Evolutionary conservation across 1,140 invertebrate genomes (phyloP).

Genomic region (Potamilus streckersoni): DNA sequence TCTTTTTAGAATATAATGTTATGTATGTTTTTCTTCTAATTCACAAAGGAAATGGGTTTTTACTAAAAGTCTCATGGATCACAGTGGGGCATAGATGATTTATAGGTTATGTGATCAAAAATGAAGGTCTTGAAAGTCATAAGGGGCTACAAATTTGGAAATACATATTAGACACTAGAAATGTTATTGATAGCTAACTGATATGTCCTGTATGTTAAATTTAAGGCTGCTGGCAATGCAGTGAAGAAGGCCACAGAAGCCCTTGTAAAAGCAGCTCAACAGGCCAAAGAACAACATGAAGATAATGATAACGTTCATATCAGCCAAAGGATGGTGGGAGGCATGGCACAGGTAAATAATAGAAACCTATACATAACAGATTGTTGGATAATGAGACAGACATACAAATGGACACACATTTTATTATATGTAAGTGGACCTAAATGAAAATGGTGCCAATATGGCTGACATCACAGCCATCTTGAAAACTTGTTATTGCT

Average conservation of each 20-base stretch:
- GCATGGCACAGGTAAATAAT: constrained; percentile 69
- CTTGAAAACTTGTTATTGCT: too few species aligned
- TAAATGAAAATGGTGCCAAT: too few species aligned
- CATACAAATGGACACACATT: background rate
- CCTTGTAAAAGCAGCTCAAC: constrained; percentile 92
- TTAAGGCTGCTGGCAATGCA: constrained; percentile 91
- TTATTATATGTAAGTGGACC: too few species aligned
- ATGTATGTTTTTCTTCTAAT: too few species aligned
- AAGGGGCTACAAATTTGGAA: background rate
- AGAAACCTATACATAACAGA: background rate
- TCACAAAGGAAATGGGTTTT: background rate
- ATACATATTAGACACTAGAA: too few species aligned
- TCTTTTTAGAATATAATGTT: too few species aligned
- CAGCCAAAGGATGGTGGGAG: constrained; percentile 91
- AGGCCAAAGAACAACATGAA: constrained; percentile 88
- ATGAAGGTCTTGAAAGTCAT: background rate
- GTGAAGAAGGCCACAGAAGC: constrained; percentile 98
- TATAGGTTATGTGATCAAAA: too few species aligned
- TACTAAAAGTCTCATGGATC: background rate
- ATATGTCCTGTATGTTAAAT: background rate
- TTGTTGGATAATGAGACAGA: background rate
- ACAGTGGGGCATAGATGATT: background rate
- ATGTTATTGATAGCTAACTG: too few species aligned
- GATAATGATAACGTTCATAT: constrained; percentile 86
- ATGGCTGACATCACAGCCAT: too few species aligned